Evolutionary conservation across 2,113 vertebrate species (phyloP), one percentile per base, ranked within the genome.

Genomic region (Falcunculus frontatus): DNA sequence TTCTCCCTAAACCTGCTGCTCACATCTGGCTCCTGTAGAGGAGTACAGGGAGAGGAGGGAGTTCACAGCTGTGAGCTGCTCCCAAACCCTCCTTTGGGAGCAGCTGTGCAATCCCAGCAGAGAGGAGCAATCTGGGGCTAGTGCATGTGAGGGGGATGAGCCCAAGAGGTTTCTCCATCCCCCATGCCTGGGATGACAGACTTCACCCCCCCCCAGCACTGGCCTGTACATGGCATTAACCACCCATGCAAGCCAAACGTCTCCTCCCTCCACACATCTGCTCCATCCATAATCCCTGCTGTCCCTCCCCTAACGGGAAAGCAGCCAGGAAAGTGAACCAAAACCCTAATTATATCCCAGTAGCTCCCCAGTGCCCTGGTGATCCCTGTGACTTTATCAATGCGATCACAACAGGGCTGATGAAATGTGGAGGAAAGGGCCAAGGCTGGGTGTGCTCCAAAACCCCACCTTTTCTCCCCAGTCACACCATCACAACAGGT

Each of bases 221-320:
- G 2, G 59, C 39, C 78, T 74, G 70, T 67, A 41, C 64, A 26
- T 2, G 46, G 76, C 90, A 90, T 77, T 85, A 94, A 88, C 79
- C 53, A 69, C 25, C 33, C 39, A 1, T 26, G 70, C 39, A 86
- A 90, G 84, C 29, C 18, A 69, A 90, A 80, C 7, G 0, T 44
- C 93, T 80, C 90, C 90, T 93, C 95, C 93, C 93, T 92, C 56
- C 52, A 67, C 84, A 88, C 95, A 97, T 92, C 96, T 96, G 95
- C 83, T 96, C 81, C 7, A 1, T 79, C 89, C 92, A 91, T 89
- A 96, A 94, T 80, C 90, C 84, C 60, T 13, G 1, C 23, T 46
- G 73, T 47, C 83, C 91, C 94, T 94, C 90, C 92, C 83, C 76
- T 67, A 73, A 62, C 0, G 64, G 95, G 95, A 92, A 88, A 72